Evolutionary conservation across 1,140 invertebrate species (phyloP), one percentile per base, ranked within the genome.

Genomic region (Leptinotarsa undecemlineata): DNA sequence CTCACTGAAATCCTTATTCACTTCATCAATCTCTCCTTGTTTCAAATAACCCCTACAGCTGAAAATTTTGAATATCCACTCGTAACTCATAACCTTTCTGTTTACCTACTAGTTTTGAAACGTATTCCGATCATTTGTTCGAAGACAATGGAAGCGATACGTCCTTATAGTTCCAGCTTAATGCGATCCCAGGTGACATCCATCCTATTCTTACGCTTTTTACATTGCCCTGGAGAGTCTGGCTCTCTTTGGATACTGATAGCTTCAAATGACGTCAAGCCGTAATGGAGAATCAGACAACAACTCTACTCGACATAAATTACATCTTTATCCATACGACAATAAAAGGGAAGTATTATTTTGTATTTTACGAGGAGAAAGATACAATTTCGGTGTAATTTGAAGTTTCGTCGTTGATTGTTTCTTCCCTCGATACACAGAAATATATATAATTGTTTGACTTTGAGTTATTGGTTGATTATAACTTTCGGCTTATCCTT

Each of bases 261-360:
- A 57, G 51, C 51, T 19, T n/a, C 4, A 57, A 57, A 57, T 57
- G 51, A 57, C 51, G 51, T 15, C 51, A 57, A 57, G 17, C 51
- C n/a, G n/a, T 57, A 57, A 57, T 57, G 51, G 51, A 57, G n/a
- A 57, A 57, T 57, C 51, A 57, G 51, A 57, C 51, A 57, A 57
- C 51, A 19, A 19, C 15, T 57, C 14, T n/a, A 57, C 51, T 57
- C n/a, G 51, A 57, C 15, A 17, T 57, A 42, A 42, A 42, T 42
- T 42, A 42, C 33, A 8, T 42, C 33, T 42, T 42, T 11, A 42
- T 42, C 33, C 33, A 42, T 42, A 42, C 33, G 8, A 42, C 8
- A 33, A 33, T 33, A 11, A 11, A 42, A 11, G 0, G 2, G 0
- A 0, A 42, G 33, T 11, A 11, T 11, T 42, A 11, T 42, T 42